Percentiles rank a stretch among this genome's conserved stretches.
Evolutionary conservation across 1,140 invertebrate genomes (phyloP).

Genomic region (Megalopta genalis): DNA sequence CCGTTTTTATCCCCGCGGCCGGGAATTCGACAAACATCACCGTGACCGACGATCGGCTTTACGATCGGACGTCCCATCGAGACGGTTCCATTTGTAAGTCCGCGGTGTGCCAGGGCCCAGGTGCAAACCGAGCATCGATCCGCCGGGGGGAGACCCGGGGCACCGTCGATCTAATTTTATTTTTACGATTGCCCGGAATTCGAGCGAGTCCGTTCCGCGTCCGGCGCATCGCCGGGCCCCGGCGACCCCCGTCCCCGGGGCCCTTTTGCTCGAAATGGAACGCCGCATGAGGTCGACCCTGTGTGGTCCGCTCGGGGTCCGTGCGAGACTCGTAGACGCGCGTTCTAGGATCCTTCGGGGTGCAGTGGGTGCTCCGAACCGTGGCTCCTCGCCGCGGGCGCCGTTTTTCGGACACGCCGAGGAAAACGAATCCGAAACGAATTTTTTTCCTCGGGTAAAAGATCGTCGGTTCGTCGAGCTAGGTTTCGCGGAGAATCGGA

Average conservation of each 20-base stretch:
- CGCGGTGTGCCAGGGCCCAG: not conserved
- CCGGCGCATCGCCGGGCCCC: too few species aligned
- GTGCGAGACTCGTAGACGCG: constrained; percentile 46
- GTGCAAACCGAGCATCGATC: not conserved
- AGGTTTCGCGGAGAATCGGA: constrained; percentile 17
- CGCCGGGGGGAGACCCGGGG: not conserved
- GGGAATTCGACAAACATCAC: constrained; percentile 12
- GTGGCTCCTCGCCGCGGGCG: constrained; percentile 6
- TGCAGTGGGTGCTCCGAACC: too few species aligned
- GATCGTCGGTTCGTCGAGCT: too few species aligned
- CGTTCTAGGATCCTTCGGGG: constrained; percentile 52
- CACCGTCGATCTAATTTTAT: constrained; percentile 35
- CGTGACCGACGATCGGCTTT: constrained; percentile 34
- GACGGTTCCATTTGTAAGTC: not conserved
- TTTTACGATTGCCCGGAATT: constrained; percentile 49
- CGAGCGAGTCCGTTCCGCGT: constrained; percentile 10
- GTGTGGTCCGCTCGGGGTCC: constrained; percentile 57
- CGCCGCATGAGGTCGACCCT: constrained; percentile 58
- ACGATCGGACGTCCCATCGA: constrained; percentile 21
- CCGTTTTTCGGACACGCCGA: constrained; percentile 38
- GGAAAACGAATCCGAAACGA: constrained; percentile 60
- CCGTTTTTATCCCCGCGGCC: constrained; percentile 4
- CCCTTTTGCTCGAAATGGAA: not conserved
- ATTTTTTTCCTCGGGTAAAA: too few species aligned
- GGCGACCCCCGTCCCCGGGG: not conserved